These are phyloP conservation scores for Odiellus spinosus DNA, from an alignment of 2,888 invertebrate genomes.

Conservation along the genomic window DNA sequence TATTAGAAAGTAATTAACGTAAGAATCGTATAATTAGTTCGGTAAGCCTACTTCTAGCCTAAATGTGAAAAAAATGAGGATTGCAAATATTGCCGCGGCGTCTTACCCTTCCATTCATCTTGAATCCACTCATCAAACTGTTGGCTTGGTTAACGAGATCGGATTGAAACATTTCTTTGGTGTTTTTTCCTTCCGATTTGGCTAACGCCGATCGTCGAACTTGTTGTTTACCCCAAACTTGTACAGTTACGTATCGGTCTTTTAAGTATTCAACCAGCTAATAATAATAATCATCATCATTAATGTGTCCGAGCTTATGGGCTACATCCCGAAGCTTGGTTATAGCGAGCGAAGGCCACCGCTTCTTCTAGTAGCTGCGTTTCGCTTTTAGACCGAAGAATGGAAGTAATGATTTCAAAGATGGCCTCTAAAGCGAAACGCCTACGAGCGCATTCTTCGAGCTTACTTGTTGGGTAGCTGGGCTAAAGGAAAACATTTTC, in stretches of 20 bases:
- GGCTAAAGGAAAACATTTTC: constrained; percentile 31
- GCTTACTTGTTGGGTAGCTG: constrained; percentile 23
- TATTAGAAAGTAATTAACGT: background rate
- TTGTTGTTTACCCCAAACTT: constrained; percentile 37
- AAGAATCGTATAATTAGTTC: background rate
- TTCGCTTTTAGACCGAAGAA: no score
- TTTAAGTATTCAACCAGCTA: constrained; percentile 35
- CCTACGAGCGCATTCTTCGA: background rate
- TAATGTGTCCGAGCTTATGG: no score
- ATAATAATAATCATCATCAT: constrained; percentile 5
- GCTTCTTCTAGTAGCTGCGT: no score
- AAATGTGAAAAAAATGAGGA: background rate
- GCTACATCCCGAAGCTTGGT: no score
- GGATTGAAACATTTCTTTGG: constrained; percentile 25
- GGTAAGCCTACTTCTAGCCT: no score
- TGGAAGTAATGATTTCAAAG: no score
- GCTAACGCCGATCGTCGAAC: constrained; percentile 21
- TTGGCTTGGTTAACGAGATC: constrained; percentile 24
- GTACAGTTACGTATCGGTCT: constrained; percentile 33
- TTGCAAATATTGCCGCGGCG: no score
- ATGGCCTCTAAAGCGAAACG: no score
- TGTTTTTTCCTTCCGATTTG: constrained; percentile 22
- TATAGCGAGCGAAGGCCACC: no score
- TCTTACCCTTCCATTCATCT: constrained; percentile 24
- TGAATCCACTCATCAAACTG: constrained; percentile 25